These are phyloP conservation scores for Meandrusa payeni DNA, from an alignment of 2,888 invertebrate genomes.

Conservation along the genomic window DNA sequence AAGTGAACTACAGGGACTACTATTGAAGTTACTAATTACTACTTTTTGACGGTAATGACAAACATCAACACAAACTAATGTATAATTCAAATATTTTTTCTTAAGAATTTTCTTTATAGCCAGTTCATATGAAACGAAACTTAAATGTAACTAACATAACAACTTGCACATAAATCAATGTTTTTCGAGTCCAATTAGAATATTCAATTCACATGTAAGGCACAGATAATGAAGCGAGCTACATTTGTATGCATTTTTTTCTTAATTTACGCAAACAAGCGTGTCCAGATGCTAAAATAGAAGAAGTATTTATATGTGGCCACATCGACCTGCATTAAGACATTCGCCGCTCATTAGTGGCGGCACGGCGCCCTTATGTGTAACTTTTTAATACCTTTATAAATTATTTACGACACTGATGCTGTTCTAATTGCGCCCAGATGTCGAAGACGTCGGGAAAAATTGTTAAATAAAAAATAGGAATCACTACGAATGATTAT, in stretches of 20 bases:
- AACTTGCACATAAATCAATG: background rate
- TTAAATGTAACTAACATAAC: background rate
- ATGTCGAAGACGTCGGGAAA: conserved; percentile 36
- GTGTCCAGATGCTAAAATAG: conserved; percentile 11
- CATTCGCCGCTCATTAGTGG: conserved; percentile 21
- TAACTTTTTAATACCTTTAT: conserved; percentile 17
- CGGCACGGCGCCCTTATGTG: conserved; percentile 10
- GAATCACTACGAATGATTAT: background rate
- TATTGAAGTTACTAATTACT: too few relatives aligned
- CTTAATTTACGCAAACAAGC: conserved; percentile 17
- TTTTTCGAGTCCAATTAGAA: conserved; percentile 12
- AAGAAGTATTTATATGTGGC: conserved; percentile 3
- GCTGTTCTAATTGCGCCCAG: conserved; percentile 47
- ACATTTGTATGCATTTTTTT: background rate
- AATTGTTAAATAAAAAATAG: conserved; percentile 29
- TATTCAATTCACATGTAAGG: conserved; percentile 16
- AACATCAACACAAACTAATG: too few relatives aligned
- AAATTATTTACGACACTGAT: conserved; percentile 33
- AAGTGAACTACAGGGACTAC: too few relatives aligned
- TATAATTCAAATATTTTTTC: too few relatives aligned
- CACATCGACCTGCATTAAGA: conserved; percentile 6
- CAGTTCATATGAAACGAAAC: conserved; percentile 1
- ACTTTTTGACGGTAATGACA: too few relatives aligned
- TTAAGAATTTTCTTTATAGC: background rate
- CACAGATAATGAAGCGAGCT: conserved; percentile 9